These are phyloP conservation scores for Abrostola triplasia DNA, from an alignment of 2,888 invertebrate genomes.

Conservation along the genomic window DNA sequence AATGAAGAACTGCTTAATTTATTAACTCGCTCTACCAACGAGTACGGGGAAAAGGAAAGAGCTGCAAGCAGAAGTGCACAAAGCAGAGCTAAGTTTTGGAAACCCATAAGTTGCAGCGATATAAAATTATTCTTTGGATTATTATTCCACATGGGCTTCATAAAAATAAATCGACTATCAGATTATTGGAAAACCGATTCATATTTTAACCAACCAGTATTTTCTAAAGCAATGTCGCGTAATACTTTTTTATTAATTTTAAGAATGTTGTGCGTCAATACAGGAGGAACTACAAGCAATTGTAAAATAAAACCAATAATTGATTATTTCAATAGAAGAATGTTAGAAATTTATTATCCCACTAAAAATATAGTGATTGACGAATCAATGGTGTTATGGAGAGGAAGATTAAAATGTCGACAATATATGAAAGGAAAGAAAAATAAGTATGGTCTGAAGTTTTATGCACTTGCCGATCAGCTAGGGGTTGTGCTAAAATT, in stretches of 20 bases:
- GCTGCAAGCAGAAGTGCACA: slow-evolving; percentile 6
- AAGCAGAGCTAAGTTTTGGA: slow-evolving; percentile 8
- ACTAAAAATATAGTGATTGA: not conserved
- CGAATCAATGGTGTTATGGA: slow-evolving; percentile 2
- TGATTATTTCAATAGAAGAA: slow-evolving; percentile 1
- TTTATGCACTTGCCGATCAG: slow-evolving; percentile 13
- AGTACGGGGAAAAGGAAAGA: slow-evolving; percentile 18
- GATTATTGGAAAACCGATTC: slow-evolving; percentile 12
- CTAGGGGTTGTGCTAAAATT: slow-evolving; percentile 5
- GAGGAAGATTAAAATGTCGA: slow-evolving; percentile 2
- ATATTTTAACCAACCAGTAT: too few relatives aligned
- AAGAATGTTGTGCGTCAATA: slow-evolving; percentile 1
- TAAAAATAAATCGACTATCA: slow-evolving; percentile 9
- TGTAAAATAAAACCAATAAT: slow-evolving; percentile 5
- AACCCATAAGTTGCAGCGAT: not conserved
- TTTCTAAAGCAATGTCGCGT: slow-evolving; percentile 12
- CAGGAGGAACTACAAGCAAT: slow-evolving; percentile 3
- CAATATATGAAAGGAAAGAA: slow-evolving; percentile 14
- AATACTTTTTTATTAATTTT: slow-evolving; percentile 5
- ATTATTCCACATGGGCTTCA: slow-evolving; percentile 9
- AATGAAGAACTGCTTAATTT: slow-evolving; percentile 24
- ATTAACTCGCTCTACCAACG: slow-evolving; percentile 26
- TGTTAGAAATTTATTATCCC: slow-evolving; percentile 2
- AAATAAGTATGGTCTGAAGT: slow-evolving; percentile 11
- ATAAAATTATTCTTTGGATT: slow-evolving; percentile 6